Evolutionary conservation across 1,140 invertebrate species (phyloP).

Genomic region (Lucilia sericata): DNA sequence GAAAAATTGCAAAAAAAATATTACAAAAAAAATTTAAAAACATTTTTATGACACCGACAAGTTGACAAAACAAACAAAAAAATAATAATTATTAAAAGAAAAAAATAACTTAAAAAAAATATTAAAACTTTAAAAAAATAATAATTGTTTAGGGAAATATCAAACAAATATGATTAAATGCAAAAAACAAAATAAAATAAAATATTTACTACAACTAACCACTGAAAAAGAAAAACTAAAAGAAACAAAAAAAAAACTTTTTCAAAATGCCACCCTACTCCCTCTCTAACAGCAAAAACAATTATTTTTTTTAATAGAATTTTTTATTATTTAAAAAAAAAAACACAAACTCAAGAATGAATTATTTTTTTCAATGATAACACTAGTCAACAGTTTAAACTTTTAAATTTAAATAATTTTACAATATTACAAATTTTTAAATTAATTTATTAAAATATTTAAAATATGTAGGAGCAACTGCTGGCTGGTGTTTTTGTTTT

Average conservation of each 20-base stretch:
- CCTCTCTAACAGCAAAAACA: slow-evolving; percentile 1
- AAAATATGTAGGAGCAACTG: too few relatives aligned
- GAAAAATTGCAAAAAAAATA: not conserved
- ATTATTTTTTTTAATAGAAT: slow-evolving; percentile 25
- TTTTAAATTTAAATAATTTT: too few relatives aligned
- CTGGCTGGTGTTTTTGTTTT: too few relatives aligned
- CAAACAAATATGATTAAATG: slow-evolving; percentile 36
- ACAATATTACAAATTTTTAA: too few relatives aligned
- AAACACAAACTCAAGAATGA: not conserved
- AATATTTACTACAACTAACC: slow-evolving; percentile 40
- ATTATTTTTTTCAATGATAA: too few relatives aligned
- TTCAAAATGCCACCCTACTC: slow-evolving; percentile 27
- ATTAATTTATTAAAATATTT: too few relatives aligned
- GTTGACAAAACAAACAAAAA: slow-evolving; percentile 35
- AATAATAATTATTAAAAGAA: slow-evolving; percentile 27
- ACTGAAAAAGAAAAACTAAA: slow-evolving; percentile 34
- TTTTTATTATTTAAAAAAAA: not conserved
- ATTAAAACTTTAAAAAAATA: not conserved
- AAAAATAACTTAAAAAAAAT: slow-evolving; percentile 10
- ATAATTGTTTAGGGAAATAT: slow-evolving; percentile 43
- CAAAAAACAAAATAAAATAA: not conserved
- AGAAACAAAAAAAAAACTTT: slow-evolving; percentile 35
- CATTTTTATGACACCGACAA: slow-evolving; percentile 43
- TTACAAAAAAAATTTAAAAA: too few relatives aligned
- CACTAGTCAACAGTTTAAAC: too few relatives aligned